Percentiles rank a stretch among this genome's conserved stretches.
These are phyloP conservation scores for Lumbricus terrestris DNA, from an alignment of 2,888 invertebrate genomes.

Conservation along the genomic window DNA sequence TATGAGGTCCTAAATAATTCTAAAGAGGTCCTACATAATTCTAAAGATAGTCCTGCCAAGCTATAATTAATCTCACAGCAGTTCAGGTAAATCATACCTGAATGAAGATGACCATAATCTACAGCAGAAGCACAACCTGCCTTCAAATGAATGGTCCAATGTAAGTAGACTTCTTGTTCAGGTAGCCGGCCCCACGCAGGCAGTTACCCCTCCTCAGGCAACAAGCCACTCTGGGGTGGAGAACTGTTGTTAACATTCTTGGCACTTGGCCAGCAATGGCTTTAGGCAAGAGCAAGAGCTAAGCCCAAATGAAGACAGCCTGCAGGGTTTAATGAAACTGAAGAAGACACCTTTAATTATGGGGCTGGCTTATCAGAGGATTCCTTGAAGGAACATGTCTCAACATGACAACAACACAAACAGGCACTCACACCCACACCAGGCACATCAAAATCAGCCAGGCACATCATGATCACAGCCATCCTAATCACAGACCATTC, in stretches of 20 bases:
- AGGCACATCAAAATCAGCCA: neutral
- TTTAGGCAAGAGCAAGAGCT: neutral
- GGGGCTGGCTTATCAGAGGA: neutral
- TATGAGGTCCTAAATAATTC: neutral
- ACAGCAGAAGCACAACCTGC: too few relatives aligned
- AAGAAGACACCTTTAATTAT: neutral
- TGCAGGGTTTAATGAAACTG: neutral
- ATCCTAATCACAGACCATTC: neutral
- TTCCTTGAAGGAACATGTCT: neutral
- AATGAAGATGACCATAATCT: neutral
- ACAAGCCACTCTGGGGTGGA: neutral
- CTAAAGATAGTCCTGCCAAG: neutral
- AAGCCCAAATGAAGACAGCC: neutral
- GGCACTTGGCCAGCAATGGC: neutral
- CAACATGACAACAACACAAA: neutral
- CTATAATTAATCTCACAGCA: neutral
- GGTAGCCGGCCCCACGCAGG: neutral
- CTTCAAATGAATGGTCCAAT: too few relatives aligned
- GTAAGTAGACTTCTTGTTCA: neutral
- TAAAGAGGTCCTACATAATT: neutral
- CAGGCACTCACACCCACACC: neutral
- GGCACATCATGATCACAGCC: neutral
- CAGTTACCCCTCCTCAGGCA: neutral
- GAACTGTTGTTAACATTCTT: neutral
- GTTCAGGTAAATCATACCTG: neutral